Conservation (phyloP, 2,113 vertebrate species). For the Aramus guarauna region DNA sequence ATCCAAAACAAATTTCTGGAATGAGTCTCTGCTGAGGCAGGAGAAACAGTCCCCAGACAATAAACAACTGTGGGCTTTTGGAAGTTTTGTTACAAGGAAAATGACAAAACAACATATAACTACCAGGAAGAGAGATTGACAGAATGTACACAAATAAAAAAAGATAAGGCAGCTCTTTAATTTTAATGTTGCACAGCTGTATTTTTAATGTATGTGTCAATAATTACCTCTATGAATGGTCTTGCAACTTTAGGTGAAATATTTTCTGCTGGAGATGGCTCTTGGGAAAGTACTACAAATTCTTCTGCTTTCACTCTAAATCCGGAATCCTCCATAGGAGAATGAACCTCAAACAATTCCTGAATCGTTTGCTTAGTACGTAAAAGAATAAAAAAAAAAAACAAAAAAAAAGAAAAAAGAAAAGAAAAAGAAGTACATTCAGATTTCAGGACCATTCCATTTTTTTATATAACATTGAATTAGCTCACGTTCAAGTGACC, state of each 20-base stretch:
- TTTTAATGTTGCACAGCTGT: background rate
- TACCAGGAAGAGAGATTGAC: background rate
- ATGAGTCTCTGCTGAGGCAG: background rate
- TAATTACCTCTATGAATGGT: slow-evolving; percentile 84
- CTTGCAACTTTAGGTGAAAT: slow-evolving; percentile 89
- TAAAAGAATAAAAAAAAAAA: background rate
- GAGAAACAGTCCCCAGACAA: background rate
- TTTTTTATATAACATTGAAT: background rate
- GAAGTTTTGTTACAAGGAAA: background rate
- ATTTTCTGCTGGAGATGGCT: slow-evolving; percentile 85
- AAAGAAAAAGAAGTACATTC: background rate
- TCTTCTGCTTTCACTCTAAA: slow-evolving; percentile 86
- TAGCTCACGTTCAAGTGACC: background rate
- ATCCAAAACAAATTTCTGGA: background rate
- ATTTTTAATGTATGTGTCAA: background rate
- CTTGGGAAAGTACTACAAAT: slow-evolving; percentile 91
- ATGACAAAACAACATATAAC: background rate
- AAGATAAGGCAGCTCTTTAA: background rate
- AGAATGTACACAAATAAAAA: background rate
- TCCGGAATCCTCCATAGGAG: slow-evolving; percentile 80
- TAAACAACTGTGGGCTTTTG: background rate
- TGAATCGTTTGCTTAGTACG: slow-evolving; percentile 86
- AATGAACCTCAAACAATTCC: slow-evolving; percentile 92
- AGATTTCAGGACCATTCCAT: background rate
- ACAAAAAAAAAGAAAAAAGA: background rate